Evolutionary conservation across 1,140 invertebrate species (phyloP), one percentile per base, ranked within the genome.

Genomic region (Anadara kagoshimensis): DNA sequence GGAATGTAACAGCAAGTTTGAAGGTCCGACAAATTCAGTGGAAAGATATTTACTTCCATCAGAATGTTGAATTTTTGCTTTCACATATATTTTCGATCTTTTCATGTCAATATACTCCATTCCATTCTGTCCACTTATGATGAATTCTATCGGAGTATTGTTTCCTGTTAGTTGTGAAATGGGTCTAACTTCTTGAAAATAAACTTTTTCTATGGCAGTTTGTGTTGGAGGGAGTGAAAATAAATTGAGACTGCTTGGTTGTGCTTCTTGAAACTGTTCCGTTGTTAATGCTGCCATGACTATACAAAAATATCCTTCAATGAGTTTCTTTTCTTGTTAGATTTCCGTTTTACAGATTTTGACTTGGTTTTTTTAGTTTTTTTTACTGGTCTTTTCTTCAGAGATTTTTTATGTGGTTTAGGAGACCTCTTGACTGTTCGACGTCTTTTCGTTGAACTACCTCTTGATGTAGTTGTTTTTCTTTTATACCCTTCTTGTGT

Each of bases 1-100:
- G 14, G 61, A 14, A 7, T 64, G 61, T 49, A 64, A 49, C 20
- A 64, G 29, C 45, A 64, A 64, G 26, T 64, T 64, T 18, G 47
- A 41, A 20, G 61, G 61, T 47, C 61, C 61, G 20, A 64, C 61
- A 47, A 47, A 64, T 64, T 64, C 61, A 22, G 61, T 64, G 5
- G 44, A 20, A 16, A 26, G 20, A n/a, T 47, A 41, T 16, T 20
- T 22, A 64, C 20, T 26, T 22, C 61, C 61, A 47, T 64, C 45
- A 20, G 43, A 20, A 22, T 64, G 44, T 12, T 18, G 18, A 47
- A 64, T 45, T 47, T 47, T 64, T n/a, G 45, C 45, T 49, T 64
- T 57, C 44, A 68, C 66, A 57, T 45, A 64, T 44, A 64, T 47
- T 47, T 47, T 24, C n/a, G 22, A 22, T 58, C 56, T 58, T 24